These are phyloP conservation scores for Chrysogorgia sp. DNA, from an alignment of 92 coral and sea anemone genomes.

Conservation along the genomic window DNA sequence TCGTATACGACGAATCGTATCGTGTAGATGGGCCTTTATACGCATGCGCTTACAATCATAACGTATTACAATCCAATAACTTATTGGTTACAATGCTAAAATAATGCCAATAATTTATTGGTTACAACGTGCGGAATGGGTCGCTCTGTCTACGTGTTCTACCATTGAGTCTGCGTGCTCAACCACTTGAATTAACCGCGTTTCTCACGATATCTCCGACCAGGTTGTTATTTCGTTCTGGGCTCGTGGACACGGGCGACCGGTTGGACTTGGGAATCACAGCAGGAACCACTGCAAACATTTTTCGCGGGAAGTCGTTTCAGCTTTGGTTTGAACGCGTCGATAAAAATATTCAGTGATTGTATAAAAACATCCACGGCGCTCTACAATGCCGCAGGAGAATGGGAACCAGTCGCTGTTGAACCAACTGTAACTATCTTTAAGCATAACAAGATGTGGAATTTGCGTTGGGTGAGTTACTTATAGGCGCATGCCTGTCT, in stretches of 20 bases:
- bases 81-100: too few relatives aligned
- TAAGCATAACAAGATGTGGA: neutral
- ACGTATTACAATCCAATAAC: too few relatives aligned
- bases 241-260: slow-evolving; percentile 4
- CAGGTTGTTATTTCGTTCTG: slow-evolving; percentile 11
- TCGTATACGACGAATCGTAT: too few relatives aligned
- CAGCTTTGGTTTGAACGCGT: slow-evolving; percentile 6
- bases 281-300: neutral
- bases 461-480: neutral
- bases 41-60: too few relatives aligned
- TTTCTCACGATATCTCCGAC: neutral
- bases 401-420: neutral
- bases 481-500: neutral
- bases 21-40: too few relatives aligned
- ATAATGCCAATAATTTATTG: too few relatives aligned
- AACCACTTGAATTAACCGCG: neutral
- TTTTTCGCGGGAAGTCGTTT: neutral
- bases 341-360: neutral
- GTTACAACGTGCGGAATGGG: too few relatives aligned
- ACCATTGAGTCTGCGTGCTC: neutral
- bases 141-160: too few relatives aligned
- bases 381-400: neutral
- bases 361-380: neutral
- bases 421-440: neutral
- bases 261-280: neutral